Percentiles rank a stretch among this genome's conserved stretches.
Conservation (phyloP, 2,888 invertebrate species). For the Cephus rjabovi region DNA sequence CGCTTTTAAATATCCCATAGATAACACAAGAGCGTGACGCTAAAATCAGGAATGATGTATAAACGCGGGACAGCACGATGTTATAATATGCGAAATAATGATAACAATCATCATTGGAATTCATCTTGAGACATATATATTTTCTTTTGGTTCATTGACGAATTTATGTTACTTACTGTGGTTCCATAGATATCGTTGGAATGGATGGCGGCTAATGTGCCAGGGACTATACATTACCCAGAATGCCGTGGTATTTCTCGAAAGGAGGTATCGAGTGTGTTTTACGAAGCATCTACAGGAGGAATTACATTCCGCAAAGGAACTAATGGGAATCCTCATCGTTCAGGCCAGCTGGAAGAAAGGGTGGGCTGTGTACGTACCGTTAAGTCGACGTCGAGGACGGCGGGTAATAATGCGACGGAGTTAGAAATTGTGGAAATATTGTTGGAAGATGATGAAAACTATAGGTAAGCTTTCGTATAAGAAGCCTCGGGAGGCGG, state of each 20-base stretch:
- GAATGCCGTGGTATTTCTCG: not conserved
- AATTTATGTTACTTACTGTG: not conserved
- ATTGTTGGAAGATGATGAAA: slow-evolving; percentile 19
- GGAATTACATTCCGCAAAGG: not conserved
- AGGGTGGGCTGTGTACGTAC: not conserved
- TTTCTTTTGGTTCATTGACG: not conserved
- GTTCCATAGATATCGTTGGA: not conserved
- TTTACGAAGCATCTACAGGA: not conserved
- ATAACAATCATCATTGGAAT: not conserved
- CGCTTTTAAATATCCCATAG: not conserved
- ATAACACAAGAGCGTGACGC: too few species aligned
- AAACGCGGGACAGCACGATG: too few species aligned
- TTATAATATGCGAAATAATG: not conserved
- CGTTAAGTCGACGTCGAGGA: not conserved
- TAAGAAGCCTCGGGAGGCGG: slow-evolving; percentile 25
- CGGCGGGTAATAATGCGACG: slow-evolving; percentile 15
- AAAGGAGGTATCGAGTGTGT: not conserved
- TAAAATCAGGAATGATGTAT: too few species aligned
- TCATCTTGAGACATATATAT: not conserved
- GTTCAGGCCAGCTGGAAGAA: not conserved
- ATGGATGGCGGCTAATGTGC: not conserved
- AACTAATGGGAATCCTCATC: not conserved
- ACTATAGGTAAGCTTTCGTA: not conserved
- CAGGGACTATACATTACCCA: not conserved
- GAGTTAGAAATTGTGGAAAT: slow-evolving; percentile 37